Percentiles rank a stretch among this genome's conserved stretches.
These are phyloP conservation scores for Rhabdophis nuchalis DNA, from an alignment of 2,797 vertebrate species.

Conservation along the genomic window DNA sequence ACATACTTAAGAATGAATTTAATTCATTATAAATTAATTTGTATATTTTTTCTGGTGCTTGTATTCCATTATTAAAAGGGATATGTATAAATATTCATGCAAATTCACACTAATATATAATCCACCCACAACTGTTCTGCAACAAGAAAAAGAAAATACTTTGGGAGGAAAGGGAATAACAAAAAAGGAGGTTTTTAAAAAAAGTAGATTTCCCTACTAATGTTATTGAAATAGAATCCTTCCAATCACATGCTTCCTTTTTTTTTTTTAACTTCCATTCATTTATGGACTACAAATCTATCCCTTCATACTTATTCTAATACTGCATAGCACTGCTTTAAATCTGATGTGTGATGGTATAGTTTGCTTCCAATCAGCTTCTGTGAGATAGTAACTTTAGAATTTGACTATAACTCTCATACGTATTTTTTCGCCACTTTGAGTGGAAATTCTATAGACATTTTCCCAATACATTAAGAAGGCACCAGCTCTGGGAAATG, in stretches of 20 bases:
- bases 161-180: neutral
- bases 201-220: neutral
- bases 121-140: neutral
- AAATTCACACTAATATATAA: neutral
- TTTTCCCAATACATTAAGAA: neutral
- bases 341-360: neutral
- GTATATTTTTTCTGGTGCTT: neutral
- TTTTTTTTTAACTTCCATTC: neutral
- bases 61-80: neutral
- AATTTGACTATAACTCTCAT: neutral
- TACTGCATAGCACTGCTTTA: neutral
- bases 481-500: neutral
- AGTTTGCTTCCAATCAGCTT: neutral
- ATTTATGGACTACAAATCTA: neutral
- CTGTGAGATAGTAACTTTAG: neutral
- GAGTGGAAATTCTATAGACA: neutral
- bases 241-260: neutral
- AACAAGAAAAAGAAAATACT: neutral
- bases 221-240: neutral
- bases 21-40: neutral
- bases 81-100: neutral
- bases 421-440: neutral
- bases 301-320: neutral
- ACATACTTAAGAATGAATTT: neutral
- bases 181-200: neutral